Base-by-base conservation (phyloP, 1,140 invertebrate genomes). In the Drosophila orosa region DNA sequence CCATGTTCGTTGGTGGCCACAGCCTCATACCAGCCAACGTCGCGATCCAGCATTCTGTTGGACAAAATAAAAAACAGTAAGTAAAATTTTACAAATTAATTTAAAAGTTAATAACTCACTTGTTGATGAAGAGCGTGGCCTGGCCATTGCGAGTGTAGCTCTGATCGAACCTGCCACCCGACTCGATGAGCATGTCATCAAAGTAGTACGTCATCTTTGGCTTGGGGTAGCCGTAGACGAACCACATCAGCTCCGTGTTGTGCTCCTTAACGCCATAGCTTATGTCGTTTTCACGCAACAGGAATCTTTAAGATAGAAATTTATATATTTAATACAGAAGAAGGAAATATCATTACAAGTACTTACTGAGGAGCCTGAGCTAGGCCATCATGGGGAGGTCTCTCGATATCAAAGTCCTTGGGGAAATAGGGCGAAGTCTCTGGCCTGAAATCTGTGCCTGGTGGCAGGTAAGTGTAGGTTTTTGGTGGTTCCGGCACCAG, bases 1-100 rank as follows among this genome's bases (percentile, higher is more conserved):
- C 98, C 98, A 90, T 98, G 96, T 82, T 98, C 97, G 92, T 99
- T 99, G 17, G 93, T 95, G 3, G 98, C 98, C 3, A 97, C 94
- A 25, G 98, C 98, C 92, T 98, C 98, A 92, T 99, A 99, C 56
- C 95, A 94, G 22, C 98, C 98, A n/a, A 96, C 96, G 92, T 98
- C 97, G 22, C 96, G 93, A 42, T 98, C 97, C 33, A 96, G 85
- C 96, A 98, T 98, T 80, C 95, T 96, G 10, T 50, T 69, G 13
- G 9, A 3, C 2, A 7, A 24, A 25, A n/a, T 29, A 62, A 24
- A 12, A 12, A 25, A 47, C 10, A 68, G 10, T 27, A 10, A 54
- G 22, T 24, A 22, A 3, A 42, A 57, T 9, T 4, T 5, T 12
- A 15, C 19, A 9, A 40, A 5, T 7, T 27, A 39, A 24, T 2